Evolutionary conservation across 1,140 invertebrate genomes (phyloP).

Genomic region (Ceratosolen fusciceps): DNA sequence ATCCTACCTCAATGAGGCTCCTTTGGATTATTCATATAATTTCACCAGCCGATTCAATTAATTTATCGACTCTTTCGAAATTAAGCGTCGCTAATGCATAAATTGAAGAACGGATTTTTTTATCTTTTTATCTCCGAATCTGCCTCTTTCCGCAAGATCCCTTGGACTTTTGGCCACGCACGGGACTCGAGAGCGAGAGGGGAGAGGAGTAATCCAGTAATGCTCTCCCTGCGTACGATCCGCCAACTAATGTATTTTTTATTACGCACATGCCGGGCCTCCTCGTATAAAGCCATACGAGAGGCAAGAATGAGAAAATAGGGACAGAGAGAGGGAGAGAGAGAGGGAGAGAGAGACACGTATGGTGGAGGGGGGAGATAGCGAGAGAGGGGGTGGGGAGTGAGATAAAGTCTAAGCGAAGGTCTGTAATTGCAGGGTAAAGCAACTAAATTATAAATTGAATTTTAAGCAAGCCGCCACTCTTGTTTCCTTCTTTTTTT

Average conservation of each 20-base stretch:
- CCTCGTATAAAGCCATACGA: neutral
- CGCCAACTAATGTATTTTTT: slow-evolving; percentile 37
- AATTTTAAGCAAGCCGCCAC: slow-evolving; percentile 5
- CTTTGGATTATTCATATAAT: too few species aligned
- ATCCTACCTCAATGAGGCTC: too few species aligned
- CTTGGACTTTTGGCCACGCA: neutral
- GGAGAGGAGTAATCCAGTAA: slow-evolving; percentile 21
- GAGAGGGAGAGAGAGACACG: neutral
- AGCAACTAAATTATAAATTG: slow-evolving; percentile 29
- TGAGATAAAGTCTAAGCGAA: neutral
- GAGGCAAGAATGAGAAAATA: neutral
- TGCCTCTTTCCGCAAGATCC: neutral
- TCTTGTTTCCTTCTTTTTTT: neutral
- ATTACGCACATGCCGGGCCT: slow-evolving; percentile 7
- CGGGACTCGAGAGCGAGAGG: neutral
- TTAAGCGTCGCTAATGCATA: neutral
- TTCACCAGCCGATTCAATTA: too few species aligned
- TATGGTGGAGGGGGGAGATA: neutral
- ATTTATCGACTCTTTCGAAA: too few species aligned
- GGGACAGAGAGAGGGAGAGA: too few species aligned
- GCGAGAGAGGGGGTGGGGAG: too few species aligned
- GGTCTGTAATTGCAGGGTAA: neutral
- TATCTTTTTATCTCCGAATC: neutral
- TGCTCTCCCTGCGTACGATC: neutral
- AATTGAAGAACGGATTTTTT: neutral